Percentiles rank a stretch among this genome's conserved stretches.
Evolutionary conservation across 2,797 vertebrate genomes (phyloP).

Genomic region (Karalla daura): DNA sequence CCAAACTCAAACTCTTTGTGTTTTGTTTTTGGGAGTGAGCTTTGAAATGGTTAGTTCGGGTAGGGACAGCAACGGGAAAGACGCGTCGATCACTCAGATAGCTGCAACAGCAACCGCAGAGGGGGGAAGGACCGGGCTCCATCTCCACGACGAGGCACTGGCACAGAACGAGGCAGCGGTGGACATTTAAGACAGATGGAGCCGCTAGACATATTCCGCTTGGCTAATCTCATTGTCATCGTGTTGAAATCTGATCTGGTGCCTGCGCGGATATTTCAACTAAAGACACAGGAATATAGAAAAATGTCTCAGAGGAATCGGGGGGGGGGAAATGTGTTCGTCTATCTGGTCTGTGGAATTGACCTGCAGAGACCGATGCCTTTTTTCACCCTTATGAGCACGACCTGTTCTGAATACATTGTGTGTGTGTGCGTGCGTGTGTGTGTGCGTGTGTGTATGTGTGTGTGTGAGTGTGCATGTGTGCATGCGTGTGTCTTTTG

Average conservation of each 20-base stretch:
- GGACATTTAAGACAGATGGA: background rate
- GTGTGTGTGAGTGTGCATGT: slow-evolving; percentile 32
- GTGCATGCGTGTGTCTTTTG: slow-evolving; percentile 54
- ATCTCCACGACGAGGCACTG: slow-evolving; percentile 6
- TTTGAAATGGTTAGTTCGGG: slow-evolving; percentile 2
- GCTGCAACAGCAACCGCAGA: slow-evolving; percentile 31
- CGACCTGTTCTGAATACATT: slow-evolving; percentile 23
- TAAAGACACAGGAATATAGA: background rate
- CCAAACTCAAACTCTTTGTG: background rate
- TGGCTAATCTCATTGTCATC: background rate
- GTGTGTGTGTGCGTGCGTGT: slow-evolving; percentile 16
- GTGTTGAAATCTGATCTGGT: background rate
- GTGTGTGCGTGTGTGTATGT: too few relatives aligned
- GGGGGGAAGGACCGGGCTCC: slow-evolving; percentile 10
- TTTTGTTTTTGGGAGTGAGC: background rate
- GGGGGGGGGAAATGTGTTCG: background rate
- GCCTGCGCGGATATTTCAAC: background rate
- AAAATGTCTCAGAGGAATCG: slow-evolving; percentile 2
- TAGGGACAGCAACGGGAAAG: background rate
- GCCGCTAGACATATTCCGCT: background rate
- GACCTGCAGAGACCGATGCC: slow-evolving; percentile 12
- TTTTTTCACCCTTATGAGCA: slow-evolving; percentile 9
- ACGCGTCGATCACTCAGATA: background rate
- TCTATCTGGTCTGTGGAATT: slow-evolving; percentile 15
- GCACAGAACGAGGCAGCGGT: slow-evolving; percentile 46